Evolutionary conservation across 2,113 vertebrate genomes (phyloP).

Genomic region (Rhombomys opimus): DNA sequence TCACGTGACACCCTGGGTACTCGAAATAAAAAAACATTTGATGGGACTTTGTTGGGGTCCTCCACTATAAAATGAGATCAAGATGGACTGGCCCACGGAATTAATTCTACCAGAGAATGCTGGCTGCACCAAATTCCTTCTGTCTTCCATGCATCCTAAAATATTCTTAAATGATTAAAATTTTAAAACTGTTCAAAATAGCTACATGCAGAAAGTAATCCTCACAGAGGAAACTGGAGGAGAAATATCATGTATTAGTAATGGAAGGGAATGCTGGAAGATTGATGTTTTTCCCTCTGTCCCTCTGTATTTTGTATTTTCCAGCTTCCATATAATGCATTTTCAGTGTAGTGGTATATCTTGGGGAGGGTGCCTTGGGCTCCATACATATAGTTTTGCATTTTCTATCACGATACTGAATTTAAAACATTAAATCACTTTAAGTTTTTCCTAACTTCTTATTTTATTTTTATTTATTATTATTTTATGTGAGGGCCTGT

Average conservation of each 20-base stretch:
- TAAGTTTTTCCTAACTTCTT: conserved; percentile 13
- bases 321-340: neutral
- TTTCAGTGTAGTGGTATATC: neutral
- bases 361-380: neutral
- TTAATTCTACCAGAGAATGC: neutral
- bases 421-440: conserved; percentile 13
- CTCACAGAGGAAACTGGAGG: neutral
- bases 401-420: conserved; percentile 18
- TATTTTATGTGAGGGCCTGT: neutral
- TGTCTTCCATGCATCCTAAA: neutral
- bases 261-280: neutral
- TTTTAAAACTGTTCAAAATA: conserved; percentile 29
- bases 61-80: neutral
- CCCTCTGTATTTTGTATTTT: neutral
- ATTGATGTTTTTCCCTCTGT: neutral
- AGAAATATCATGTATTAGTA: neutral
- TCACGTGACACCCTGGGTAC: neutral
- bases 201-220: neutral
- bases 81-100: neutral
- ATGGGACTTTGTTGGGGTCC: neutral
- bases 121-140: too few species aligned
- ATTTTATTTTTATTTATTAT: neutral
- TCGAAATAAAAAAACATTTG: neutral
- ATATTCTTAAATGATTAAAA: conserved; percentile 28
- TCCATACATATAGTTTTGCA: conserved; percentile 20